Evolutionary conservation across 2,888 invertebrate genomes (phyloP).

Genomic region (Cerastoderma edule): DNA sequence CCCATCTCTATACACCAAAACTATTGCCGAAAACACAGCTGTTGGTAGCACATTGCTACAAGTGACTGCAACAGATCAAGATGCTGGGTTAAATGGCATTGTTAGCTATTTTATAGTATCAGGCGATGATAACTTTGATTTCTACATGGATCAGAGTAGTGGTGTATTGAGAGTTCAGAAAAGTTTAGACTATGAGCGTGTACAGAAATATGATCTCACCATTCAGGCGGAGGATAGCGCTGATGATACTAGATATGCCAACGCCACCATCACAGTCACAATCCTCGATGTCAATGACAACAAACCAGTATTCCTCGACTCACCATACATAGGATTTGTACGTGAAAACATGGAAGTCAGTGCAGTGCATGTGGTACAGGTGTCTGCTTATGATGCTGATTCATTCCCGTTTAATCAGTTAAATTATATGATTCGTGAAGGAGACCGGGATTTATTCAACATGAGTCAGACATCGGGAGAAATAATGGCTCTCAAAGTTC

Average conservation of each 20-base stretch:
- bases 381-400: constrained; percentile 95
- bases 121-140: constrained; percentile 88
- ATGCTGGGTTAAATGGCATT: constrained; percentile 93
- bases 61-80: constrained; percentile 86
- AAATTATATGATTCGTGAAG: constrained; percentile 96
- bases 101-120: constrained; percentile 94
- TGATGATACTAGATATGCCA: constrained; percentile 87
- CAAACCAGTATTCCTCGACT: constrained; percentile 95
- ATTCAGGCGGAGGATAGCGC: constrained; percentile 90
- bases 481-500: constrained; percentile 88
- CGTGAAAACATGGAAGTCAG: constrained; percentile 89
- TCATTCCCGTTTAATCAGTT: constrained; percentile 95
- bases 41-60: constrained; percentile 95
- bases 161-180: constrained; percentile 96
- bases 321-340: constrained; percentile 96
- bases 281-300: constrained; percentile 97
- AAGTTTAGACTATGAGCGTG: constrained; percentile 96
- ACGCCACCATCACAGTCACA: constrained; percentile 90
- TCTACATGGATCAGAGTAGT: constrained; percentile 89
- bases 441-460: constrained; percentile 92
- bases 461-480: constrained; percentile 85
- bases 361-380: constrained; percentile 85
- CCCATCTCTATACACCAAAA: constrained; percentile 89
- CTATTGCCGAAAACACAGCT: constrained; percentile 94
- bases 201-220: constrained; percentile 91